A percentile compares a stretch with the other conserved stretches of the same genome.
phyloP scores from a whole-genome alignment of 1,140 invertebrate genomes.

The Gryllus bimaculatus region DNA sequence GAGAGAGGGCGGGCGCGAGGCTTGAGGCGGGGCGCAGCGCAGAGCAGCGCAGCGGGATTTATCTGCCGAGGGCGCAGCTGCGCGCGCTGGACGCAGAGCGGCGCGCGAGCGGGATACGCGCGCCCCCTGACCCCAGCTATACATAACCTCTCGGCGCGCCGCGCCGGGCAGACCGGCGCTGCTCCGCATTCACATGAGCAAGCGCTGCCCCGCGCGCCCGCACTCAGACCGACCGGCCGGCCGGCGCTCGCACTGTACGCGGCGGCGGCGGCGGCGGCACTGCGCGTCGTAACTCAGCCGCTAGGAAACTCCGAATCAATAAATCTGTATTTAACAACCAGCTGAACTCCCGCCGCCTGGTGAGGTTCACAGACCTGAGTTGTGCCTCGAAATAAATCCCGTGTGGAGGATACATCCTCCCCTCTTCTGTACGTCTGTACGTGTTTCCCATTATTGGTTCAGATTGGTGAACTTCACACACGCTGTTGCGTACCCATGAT shows the following conservation, averaged over 20 bases:
- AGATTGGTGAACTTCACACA: no score
- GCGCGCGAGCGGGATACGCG: no score
- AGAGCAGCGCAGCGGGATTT: neutral
- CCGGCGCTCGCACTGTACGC: neutral
- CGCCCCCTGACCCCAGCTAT: neutral
- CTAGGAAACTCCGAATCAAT: neutral
- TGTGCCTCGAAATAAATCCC: neutral
- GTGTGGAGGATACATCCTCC: neutral
- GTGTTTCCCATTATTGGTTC: no score
- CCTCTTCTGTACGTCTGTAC: no score
- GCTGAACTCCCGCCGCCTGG: neutral
- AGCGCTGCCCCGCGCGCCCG: no score
- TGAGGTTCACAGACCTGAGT: no score
- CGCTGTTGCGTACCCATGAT: no score
- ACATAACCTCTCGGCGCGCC: neutral
- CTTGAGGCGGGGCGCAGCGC: no score
- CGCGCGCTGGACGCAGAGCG: neutral
- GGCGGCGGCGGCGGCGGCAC: no score
- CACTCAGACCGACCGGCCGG: no score
- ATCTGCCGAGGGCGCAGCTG: neutral
- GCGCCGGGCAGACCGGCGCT: neutral
- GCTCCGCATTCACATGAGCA: neutral
- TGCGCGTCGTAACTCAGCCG: neutral
- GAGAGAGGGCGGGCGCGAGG: no score
- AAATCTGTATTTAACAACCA: slow-evolving; percentile 1